Conservation (phyloP, 2,888 invertebrate genomes). For the Spilosoma lubricipeda region DNA sequence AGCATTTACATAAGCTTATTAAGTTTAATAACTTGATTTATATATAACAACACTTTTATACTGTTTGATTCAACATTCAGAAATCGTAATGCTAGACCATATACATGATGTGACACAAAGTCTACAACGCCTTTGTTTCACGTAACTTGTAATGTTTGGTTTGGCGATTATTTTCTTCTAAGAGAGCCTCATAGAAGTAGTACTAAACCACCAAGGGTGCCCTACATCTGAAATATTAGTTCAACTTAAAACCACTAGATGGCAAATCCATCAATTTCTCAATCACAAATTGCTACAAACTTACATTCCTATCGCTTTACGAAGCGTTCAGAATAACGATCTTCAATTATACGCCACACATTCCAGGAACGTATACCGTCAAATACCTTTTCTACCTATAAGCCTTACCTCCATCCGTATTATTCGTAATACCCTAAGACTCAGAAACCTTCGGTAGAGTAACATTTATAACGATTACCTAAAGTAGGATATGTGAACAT, state of each 20-base stretch:
- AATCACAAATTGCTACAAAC: not conserved
- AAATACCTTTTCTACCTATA: conserved; percentile 25
- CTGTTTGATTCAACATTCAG: not conserved
- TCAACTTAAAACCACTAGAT: not conserved
- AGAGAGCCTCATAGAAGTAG: not conserved
- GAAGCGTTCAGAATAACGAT: conserved; percentile 1
- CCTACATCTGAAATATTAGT: not conserved
- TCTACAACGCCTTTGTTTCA: not conserved
- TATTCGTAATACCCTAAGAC: conserved; percentile 34
- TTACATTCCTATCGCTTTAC: not conserved
- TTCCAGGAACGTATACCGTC: conserved; percentile 1
- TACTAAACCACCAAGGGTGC: not conserved
- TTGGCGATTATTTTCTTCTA: not conserved
- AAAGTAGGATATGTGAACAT: conserved; percentile 46
- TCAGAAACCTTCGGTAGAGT: conserved; percentile 41
- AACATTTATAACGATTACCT: conserved; percentile 51
- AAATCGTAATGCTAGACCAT: too few species aligned
- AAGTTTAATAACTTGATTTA: too few species aligned
- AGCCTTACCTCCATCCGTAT: conserved; percentile 32
- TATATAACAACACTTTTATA: not conserved
- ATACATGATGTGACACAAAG: too few species aligned
- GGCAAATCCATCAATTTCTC: not conserved
- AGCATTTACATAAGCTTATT: too few species aligned
- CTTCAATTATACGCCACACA: not conserved
- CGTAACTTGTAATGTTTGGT: not conserved